A percentile compares a stretch with the other conserved stretches of the same genome.
These are phyloP conservation scores for Puffinus mauretanicus DNA, from an alignment of 2,113 vertebrate genomes.

Conservation along the genomic window DNA sequence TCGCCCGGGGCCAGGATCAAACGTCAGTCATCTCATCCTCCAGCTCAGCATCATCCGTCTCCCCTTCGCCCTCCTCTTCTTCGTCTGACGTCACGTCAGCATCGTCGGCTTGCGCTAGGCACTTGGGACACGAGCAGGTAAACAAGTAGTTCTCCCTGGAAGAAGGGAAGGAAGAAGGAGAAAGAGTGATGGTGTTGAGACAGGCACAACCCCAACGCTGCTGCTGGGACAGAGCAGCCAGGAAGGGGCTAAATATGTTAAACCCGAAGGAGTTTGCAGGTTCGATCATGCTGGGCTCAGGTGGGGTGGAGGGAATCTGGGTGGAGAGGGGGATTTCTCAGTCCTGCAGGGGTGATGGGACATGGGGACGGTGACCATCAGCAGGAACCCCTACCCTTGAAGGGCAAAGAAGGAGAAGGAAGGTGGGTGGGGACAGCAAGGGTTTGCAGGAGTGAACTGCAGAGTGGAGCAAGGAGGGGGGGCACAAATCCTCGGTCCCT, in stretches of 20 bases:
- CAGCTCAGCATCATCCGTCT: conserved; percentile 89
- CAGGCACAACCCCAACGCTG: background rate
- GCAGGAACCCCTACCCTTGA: background rate
- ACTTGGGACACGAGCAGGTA: conserved; percentile 93
- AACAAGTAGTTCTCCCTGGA: conserved; percentile 97
- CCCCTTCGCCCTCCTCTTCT: conserved; percentile 87
- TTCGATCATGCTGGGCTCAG: background rate
- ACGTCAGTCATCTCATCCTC: conserved; percentile 99
- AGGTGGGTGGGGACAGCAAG: background rate
- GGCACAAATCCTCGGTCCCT: background rate
- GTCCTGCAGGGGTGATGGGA: background rate
- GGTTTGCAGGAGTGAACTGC: background rate
- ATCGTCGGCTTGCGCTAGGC: conserved; percentile 87
- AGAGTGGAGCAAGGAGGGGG: background rate
- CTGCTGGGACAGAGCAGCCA: background rate
- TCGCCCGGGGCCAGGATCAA: conserved; percentile 59
- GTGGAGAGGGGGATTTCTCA: background rate
- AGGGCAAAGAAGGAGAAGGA: background rate
- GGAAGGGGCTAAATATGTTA: background rate
- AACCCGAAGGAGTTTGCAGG: background rate
- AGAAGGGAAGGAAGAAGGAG: background rate
- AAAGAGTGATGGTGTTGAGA: background rate
- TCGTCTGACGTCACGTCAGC: conserved; percentile 92
- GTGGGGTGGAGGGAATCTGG: no score
- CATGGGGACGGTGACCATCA: background rate